These are phyloP conservation scores for Ranitomeya imitator DNA, from an alignment of 2,113 vertebrate species.

Conservation along the genomic window DNA sequence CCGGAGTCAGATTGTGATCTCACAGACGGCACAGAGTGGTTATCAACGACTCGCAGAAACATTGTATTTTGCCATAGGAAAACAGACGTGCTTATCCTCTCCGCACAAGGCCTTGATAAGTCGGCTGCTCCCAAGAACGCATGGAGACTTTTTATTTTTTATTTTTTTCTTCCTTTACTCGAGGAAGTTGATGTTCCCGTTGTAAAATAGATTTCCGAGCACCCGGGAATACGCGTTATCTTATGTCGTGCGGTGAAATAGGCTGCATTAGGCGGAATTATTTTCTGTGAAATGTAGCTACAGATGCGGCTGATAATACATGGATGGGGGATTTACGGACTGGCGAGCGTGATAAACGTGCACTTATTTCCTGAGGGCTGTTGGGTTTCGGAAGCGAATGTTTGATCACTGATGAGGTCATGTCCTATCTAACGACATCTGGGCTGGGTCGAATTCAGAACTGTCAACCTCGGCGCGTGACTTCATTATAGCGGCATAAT, in stretches of 20 bases:
- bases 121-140: conserved; percentile 24
- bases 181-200: conserved; percentile 38
- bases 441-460: conserved; percentile 40
- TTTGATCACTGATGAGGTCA: conserved; percentile 38
- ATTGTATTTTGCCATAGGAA: conserved; percentile 46
- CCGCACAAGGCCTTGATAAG: conserved; percentile 43
- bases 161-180: conserved; percentile 11
- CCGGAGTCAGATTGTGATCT: conserved; percentile 36
- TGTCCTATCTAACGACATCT: background rate
- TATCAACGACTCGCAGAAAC: conserved; percentile 48
- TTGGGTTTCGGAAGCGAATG: conserved; percentile 4
- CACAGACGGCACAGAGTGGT: conserved; percentile 36
- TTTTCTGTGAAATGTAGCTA: conserved; percentile 46
- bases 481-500: conserved; percentile 41
- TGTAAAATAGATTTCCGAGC: conserved; percentile 52
- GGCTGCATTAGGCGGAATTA: conserved; percentile 27
- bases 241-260: conserved; percentile 31
- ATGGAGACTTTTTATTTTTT: background rate
- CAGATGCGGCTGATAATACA: conserved; percentile 21
- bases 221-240: conserved; percentile 52
- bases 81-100: conserved; percentile 46
- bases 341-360: background rate
- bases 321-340: conserved; percentile 4
- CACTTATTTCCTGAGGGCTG: background rate
- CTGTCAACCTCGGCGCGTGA: conserved; percentile 28